Base-by-base conservation (phyloP, 2,113 vertebrate genomes). In the Xiphias gladius region DNA sequence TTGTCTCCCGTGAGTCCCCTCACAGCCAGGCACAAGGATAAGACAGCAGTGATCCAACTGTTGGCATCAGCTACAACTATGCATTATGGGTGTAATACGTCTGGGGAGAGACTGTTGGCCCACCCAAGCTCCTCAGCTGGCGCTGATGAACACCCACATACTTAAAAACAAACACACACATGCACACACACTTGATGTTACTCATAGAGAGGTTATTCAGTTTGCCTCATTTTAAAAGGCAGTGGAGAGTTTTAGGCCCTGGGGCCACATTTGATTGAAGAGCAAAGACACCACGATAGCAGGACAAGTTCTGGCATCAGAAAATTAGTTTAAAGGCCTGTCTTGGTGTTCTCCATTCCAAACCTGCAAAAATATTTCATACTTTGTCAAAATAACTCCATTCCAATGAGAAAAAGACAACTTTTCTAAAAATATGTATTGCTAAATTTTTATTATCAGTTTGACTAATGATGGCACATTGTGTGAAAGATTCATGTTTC, bases 61-160 rank as follows among this genome's bases (percentile, higher is more conserved):
- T 80, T 93, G 91, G 87, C 88, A 80, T 70, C 19, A n/a, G 77
- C 39, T 57, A 20, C 57, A 80, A 14, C 70, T 78, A 75, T 82
- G 85, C 69, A 67, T 89, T 85, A 73, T 88, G 76, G 73, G 74
- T 92, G 84, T 83, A 80, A 84, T 85, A 73, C 43, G 79, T 87
- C 80, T 84, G 79, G 82, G 71, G 70, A 86, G 76, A 80, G 59
- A 85, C 73, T 82, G 35, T 63, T 76, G 89, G 90, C 89, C 90
- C 92, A 92, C 91, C 91, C 92, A 91, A 81, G 89, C 76, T 83
- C 73, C 65, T 90, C 75, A 79, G 81, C 78, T 88, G 91, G 86
- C 35, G 7, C 59, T 76, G 30, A 50, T 52, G 63, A 73, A 43
- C 30, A 79, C n/a, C 52, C 32, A 28, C 73, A 78, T 20, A 54